Base-by-base conservation (phyloP, 1,140 invertebrate species). In the Protaetia brevitarsis region DNA sequence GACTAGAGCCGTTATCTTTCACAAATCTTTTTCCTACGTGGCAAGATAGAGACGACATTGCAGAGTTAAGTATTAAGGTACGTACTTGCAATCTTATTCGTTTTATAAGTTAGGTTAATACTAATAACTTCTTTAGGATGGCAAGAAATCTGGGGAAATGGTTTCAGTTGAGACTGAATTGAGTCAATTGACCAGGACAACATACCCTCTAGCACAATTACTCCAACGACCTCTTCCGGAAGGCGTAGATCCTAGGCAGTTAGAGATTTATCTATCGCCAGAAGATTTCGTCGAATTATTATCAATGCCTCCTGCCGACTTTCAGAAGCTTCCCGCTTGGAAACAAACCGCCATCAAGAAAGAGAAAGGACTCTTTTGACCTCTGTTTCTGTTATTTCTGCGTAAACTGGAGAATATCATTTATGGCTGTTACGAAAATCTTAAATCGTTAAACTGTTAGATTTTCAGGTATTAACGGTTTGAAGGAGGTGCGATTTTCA, bases 321-420 rank as follows among this genome's bases (percentile, higher is more conserved):
- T 95, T 79, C 84, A 88, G 72, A 85, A 86, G 65, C 82, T 96
- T 58, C 93, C 93, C 34, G 76, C 86, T 8, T 97, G 95, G 95
- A 96, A 94, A 78, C 92, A 96, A 79, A 90, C 88, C 23, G 88
- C 93, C 72, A 77, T 95, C 66, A 96, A 96, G 79, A 94, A 96
- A 78, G 88, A 92, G 74, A 86, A 88, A 29, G 91, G 91, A 66
- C 84, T 97, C 66, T 97, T 96, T 82, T 97, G 86, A 89, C 73
- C 69, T 67, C 29, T 60, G 21, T 23, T 63, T 16, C 13, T 51
- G 27, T 36, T 63, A 26, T 67, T 67, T 31, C 11, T 63, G 4
- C 51, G 19, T n/a, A 64, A 64, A 29, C 16, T 64, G 62, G 36
- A 45, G 23, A 51, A 29, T 45, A 29, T 64, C 23, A 45, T 64